These are phyloP conservation scores for Onychomys arenicola DNA, from an alignment of 2,797 vertebrate species.

Conservation along the genomic window DNA sequence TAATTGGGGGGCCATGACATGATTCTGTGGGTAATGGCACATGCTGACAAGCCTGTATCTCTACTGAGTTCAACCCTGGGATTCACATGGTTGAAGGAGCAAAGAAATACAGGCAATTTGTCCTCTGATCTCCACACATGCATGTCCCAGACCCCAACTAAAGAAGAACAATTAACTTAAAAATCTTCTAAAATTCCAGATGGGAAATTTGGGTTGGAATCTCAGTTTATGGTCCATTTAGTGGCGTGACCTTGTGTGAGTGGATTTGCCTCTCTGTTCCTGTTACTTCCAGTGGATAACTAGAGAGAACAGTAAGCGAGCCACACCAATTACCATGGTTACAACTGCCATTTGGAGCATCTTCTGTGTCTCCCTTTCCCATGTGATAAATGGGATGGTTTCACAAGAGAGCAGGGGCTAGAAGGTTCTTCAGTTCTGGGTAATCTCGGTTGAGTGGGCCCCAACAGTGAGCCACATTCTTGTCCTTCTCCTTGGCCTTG, in stretches of 20 bases:
- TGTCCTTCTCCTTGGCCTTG: slow-evolving; percentile 94
- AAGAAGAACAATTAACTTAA: not conserved
- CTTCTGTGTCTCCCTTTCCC: not conserved
- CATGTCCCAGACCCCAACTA: not conserved
- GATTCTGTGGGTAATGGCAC: not conserved
- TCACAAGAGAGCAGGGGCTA: not conserved
- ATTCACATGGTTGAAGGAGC: not conserved
- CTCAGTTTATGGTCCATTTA: not conserved
- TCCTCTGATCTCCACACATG: not conserved
- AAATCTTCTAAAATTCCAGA: not conserved
- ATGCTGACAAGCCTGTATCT: not conserved
- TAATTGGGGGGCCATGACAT: no score
- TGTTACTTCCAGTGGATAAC: not conserved
- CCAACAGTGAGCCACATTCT: slow-evolving; percentile 88
- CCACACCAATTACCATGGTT: no score
- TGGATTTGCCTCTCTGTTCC: slow-evolving; percentile 15
- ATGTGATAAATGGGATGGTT: not conserved
- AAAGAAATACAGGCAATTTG: not conserved
- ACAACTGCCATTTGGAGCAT: not conserved
- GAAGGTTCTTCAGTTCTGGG: not conserved
- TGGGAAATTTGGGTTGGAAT: not conserved
- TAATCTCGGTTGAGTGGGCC: not conserved
- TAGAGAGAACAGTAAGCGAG: not conserved
- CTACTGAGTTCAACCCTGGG: not conserved
- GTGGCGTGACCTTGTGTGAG: not conserved